Evolutionary conservation across 2,888 invertebrate genomes (phyloP), one percentile per base, ranked within the genome.

Genomic region (Aleiodes testaceus): DNA sequence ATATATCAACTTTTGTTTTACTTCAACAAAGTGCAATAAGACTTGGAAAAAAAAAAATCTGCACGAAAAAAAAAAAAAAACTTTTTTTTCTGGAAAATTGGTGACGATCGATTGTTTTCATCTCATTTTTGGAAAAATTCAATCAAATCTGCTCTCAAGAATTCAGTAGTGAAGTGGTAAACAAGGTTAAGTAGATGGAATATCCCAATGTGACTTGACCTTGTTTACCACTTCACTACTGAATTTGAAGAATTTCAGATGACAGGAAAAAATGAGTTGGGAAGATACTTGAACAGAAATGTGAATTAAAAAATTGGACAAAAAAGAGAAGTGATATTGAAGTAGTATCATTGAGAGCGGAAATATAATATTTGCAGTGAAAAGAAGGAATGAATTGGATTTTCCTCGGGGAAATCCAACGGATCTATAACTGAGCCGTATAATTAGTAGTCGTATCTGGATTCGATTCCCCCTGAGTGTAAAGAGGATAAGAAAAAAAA

Each of bases 11-110:
- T 59, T 18, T 3, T 42, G 16, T 16, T 18, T 14, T 36, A 53
- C 70, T 52, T 70, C 55, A 68, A 59, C n/a, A 71, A 71, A 74
- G 71, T 53, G 70, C 63, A 70, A 63, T 47, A 69, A 71, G 71
- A 70, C 74, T 74, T 74, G 61, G 14, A 68, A 61, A 26, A 26
- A 26, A 26, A 26, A 26, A 72, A 69, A 61, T 65, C n/a, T n/a
- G n/a, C n/a, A n/a, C n/a, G n/a, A n/a, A n/a, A n/a, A n/a, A n/a
- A n/a, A n/a, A n/a, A n/a, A n/a, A n/a, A n/a, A n/a, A n/a, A n/a
- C n/a, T n/a, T n/a, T n/a, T n/a, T n/a, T n/a, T n/a, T n/a, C n/a
- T n/a, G n/a, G n/a, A n/a, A n/a, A n/a, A n/a, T n/a, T n/a, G n/a
- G n/a, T n/a, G n/a, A n/a, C n/a, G n/a, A n/a, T n/a, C n/a, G n/a